Evolutionary conservation across 2,888 invertebrate genomes (phyloP), one percentile per base, ranked within the genome.

Genomic region (Furcula furcula): DNA sequence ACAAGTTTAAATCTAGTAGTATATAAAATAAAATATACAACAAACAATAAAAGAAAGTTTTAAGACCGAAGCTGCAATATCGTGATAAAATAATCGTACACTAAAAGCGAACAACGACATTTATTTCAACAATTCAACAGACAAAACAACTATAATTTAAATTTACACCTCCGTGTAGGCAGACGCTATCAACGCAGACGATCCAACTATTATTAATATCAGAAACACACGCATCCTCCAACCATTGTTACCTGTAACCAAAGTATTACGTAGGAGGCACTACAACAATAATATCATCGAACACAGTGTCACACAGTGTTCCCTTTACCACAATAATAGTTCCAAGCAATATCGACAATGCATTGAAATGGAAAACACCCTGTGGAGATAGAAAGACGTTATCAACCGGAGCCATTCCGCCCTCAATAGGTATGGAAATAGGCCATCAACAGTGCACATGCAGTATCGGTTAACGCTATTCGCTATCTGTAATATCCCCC

Each of bases 401-500:
- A 55, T 60, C 60, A 46, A 44, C 40, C 39, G 40, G 36, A 48
- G 49, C 64, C 55, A 68, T 70, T 72, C 59, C 62, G 64, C 59
- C 55, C 54, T 71, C 73, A 61, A 68, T 76, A 61, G 68, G 57
- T 65, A 76, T 75, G 76, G 71, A 68, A 76, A 76, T 72, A 62
- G 63, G 57, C 64, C 63, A 64, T 69, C 66, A 65, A 56, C 55
- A 67, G 62, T 67, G 67, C 73, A 69, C 65, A 65, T 65, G 68
- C 69, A 68, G 62, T 62, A 59, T 58, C 58, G 60, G 54, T 55
- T 71, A 65, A 60, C 43, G 62, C 66, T 57, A 65, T 73, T 62
- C 67, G 64, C 66, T 76, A 77, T 78, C 77, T 70, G 50, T 70
- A 76, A 80, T 67, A 69, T 62, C 63, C 59, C 51, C 58, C 60